Evolutionary conservation across 2,113 vertebrate species (phyloP), one percentile per base, ranked within the genome.

Genomic region (Rhynchopsitta pachyrhyncha): DNA sequence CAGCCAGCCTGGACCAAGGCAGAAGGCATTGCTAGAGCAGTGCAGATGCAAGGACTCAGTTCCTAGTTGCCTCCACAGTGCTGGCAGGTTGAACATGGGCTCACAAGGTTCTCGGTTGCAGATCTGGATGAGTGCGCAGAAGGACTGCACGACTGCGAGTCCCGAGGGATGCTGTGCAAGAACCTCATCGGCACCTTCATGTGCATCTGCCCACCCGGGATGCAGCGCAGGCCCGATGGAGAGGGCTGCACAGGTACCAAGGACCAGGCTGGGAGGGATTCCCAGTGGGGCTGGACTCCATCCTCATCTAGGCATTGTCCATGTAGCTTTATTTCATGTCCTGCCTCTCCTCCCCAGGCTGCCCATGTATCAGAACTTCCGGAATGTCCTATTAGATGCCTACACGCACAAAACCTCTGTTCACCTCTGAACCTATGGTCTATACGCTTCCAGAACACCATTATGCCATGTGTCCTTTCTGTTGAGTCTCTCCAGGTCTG

Each of bases 181-280:
- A 99, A 99, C 90, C 98, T 99, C 79, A 99, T 99, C 0, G 99
- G 99, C 49, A 99, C 98, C 90, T 99, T 99, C 88, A 97, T 98
- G 96, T 99, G 99, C 73, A 97, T 99, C 98, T 99, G 99, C 70
- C 99, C 99, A 0, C 98, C 97, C 0, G 99, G 99, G 31, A 99
- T 98, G 98, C 98, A 98, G 73, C 98, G 98, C 39, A 93, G 98
- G 44, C 98, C 98, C 0, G 98, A 99, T 0, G 98, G 98, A 44
- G 99, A 99, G 62, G 98, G 99, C 52, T 99, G 99, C 85, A 98
- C 98, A 98, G 99, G 99, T 99, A 98, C 96, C n/a, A 6, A 7
- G 23, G 31, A 35, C 27, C 19, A 8, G 33, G 18, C 49, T 50
- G 35, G 16, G 29, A n/a, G 24, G 39, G 53, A 8, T 28, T 29